Base-by-base conservation (phyloP, 2,113 vertebrate genomes). In the Sterrhoptilus dennistouni region DNA sequence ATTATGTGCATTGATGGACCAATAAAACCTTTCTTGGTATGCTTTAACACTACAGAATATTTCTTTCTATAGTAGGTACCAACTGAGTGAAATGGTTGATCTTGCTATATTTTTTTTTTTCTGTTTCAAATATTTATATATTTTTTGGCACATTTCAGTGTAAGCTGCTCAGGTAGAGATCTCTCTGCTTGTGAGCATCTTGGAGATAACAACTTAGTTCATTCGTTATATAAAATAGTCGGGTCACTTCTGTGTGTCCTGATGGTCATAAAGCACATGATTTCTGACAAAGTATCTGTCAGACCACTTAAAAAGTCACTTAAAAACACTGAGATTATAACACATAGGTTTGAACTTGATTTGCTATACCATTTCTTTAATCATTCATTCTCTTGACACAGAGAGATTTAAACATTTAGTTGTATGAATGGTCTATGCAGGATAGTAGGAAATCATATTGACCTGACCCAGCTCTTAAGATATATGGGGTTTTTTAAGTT, bases 21-120 rank as follows among this genome's bases (percentile, higher is more conserved):
- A 87, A 79, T 91, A 91, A 94, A 94, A 76, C 45, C 54, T 79
- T 91, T 66, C 31, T 82, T 76, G 29, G 20, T 94, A 63, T 54
- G 29, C 36, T 92, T 87, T 76, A 87, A 87, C 50, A 64, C 25
- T 61, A 33, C 57, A 65, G 36, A 87, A 45, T 71, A 76, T 72
- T 87, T 84, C 36, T 87, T 93, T 40, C 31, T 65, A 7, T 35
- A 5, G 24, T 75, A 76, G 52, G 28, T 84, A 49, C 36, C 50
- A 47, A 36, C 28, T 35, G 40, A 87, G 17, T 50, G 65, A 91
- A 89, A 82, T 65, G 14, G 68, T 81, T 89, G 23, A 45, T 85
- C 69, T 87, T 61, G 45, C 12, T 78, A 5, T 83, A 6, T 74
- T 69, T 65, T 69, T 25, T 72, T 77, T 94, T 47, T 86, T 31